A percentile compares a stretch with the other conserved stretches of the same genome.
These are phyloP conservation scores for Bradysia coprophila DNA, from an alignment of 1,140 invertebrate genomes.

Conservation along the genomic window DNA sequence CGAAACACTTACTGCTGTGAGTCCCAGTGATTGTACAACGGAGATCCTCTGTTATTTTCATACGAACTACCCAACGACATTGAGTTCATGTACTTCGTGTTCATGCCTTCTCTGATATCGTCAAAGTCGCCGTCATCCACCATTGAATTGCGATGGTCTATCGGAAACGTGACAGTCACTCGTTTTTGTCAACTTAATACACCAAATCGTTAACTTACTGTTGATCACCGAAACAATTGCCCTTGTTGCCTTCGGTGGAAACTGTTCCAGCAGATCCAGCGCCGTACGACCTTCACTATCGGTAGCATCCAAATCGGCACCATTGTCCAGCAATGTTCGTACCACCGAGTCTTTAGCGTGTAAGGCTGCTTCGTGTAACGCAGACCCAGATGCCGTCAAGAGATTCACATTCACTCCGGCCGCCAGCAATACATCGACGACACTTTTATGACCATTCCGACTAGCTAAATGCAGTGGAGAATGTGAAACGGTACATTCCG, in stretches of 20 bases:
- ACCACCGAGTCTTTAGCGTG: conserved; percentile 88
- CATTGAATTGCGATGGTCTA: conserved; percentile 2
- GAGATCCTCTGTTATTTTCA: conserved; percentile 1
- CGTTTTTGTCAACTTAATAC: too few relatives aligned
- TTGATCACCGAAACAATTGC: conserved; percentile 68
- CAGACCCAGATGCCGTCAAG: conserved; percentile 70
- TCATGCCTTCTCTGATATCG: not conserved
- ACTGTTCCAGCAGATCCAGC: conserved; percentile 67
- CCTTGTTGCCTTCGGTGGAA: conserved; percentile 74
- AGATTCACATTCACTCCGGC: conserved; percentile 82
- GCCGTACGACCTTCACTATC: conserved; percentile 70
- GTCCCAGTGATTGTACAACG: not conserved
- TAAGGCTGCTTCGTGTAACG: conserved; percentile 85
- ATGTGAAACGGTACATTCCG: conserved; percentile 28
- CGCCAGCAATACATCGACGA: conserved; percentile 63
- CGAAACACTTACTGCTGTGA: conserved; percentile 1
- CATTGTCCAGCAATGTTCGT: conserved; percentile 56
- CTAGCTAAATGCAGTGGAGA: conserved; percentile 89
- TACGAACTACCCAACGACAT: conserved; percentile 2
- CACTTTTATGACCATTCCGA: conserved; percentile 69
- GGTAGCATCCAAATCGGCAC: conserved; percentile 60
- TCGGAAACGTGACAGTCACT: not conserved
- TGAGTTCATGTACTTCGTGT: not conserved
- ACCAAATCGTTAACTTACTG: too few relatives aligned
- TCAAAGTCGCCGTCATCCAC: conserved; percentile 4